Evolutionary conservation across 2,888 invertebrate genomes (phyloP), one percentile per base, ranked within the genome.

Genomic region (Temnothorax ravouxi): DNA sequence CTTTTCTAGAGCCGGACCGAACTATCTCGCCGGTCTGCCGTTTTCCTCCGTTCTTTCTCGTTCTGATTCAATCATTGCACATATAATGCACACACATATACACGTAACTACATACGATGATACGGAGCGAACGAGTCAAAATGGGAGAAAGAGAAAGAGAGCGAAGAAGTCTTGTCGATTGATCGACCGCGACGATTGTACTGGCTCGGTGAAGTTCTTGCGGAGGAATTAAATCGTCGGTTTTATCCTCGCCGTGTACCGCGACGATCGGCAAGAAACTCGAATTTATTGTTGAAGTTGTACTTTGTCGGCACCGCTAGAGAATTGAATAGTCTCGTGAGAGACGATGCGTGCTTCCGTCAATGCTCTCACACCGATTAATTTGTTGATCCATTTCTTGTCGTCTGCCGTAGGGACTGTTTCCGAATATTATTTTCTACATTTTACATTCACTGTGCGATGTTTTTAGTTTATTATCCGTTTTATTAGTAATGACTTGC

Each of bases 171-270:
- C 75, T 59, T 52, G 64, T 29, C 76, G 76, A 75, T 62, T 59
- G 75, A 81, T 76, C 62, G 75, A 82, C 76, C 80, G 74, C 74
- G 80, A 80, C 61, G 62, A 74, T 75, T 59, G 69, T 69, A 25
- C 52, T 56, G 15, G 59, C 25, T 41, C 9, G 82, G 52, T 47
- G 59, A 67, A 69, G 67, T 77, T 86, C 77, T 86, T 83, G 86
- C 62, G 75, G 67, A 87, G 82, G 86, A 88, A 86, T 85, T 89
- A 87, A 83, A 83, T 83, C 77, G 67, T 47, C 59, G 67, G 25
- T 77, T 83, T 83, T 79, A 67, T 34, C 64, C 41, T 13, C 21
- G 41, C 21, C 47, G 64, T 47, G 69, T n/a, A 61, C 50, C 47
- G 79, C 79, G 79, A 79, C 79, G 79, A 79, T 11, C 79, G 47